Evolutionary conservation across 2,888 invertebrate species (phyloP).

Genomic region (Hydrotaea diabolus): DNA sequence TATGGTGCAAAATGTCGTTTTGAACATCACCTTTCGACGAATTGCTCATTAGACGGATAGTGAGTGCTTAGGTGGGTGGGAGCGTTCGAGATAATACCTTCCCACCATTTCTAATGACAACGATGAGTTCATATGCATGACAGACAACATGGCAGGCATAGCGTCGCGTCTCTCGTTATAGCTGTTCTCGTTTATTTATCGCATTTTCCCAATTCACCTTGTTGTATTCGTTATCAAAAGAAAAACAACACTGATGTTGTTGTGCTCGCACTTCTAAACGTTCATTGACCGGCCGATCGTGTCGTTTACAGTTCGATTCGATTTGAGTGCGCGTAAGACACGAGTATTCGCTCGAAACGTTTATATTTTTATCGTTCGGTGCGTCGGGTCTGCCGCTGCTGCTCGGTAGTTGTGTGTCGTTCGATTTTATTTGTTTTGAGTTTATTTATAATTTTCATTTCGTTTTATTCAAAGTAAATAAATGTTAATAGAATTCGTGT

Average conservation of each 20-base stretch:
- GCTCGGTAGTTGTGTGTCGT: constrained; percentile 24
- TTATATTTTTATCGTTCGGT: constrained; percentile 23
- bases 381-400: constrained; percentile 2
- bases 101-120: neutral
- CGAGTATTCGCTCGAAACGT: constrained; percentile 18
- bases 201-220: constrained; percentile 17
- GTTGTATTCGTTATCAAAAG: constrained; percentile 21
- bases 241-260: constrained; percentile 16
- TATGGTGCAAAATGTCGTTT: too few species aligned
- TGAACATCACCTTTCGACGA: too few species aligned
- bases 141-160: neutral
- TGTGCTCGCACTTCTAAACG: constrained; percentile 37
- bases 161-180: neutral
- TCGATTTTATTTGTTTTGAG: constrained; percentile 42
- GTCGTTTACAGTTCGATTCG: constrained; percentile 31
- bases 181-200: constrained; percentile 10
- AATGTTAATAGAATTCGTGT: constrained; percentile 52
- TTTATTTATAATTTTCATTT: constrained; percentile 47
- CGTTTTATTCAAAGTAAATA: neutral
- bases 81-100: neutral
- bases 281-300: constrained; percentile 64
- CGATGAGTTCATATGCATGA: neutral
- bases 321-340: neutral
- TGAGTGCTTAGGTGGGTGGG: neutral
- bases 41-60: neutral